Percentiles rank a stretch among this genome's conserved stretches.
Evolutionary conservation across 2,113 vertebrate genomes (phyloP).

Genomic region (Cervus canadensis): DNA sequence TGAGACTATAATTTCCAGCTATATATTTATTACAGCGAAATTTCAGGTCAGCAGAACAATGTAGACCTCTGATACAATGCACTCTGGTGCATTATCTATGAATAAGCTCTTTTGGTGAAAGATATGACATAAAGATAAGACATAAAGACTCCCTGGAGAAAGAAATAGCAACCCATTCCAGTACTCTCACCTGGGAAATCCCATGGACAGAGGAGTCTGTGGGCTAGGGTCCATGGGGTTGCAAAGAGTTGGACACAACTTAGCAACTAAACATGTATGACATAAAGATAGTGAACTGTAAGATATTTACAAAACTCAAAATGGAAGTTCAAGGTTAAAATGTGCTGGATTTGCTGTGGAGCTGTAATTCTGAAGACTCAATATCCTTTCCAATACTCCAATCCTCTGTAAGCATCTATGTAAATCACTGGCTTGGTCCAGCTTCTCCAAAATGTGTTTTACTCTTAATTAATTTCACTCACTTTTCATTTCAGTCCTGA

Average conservation of each 20-base stretch:
- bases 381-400: background rate
- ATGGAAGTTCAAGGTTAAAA: background rate
- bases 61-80: background rate
- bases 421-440: background rate
- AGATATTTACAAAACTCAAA: background rate
- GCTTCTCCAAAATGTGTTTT: background rate
- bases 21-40: background rate
- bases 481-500: background rate
- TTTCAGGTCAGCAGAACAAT: background rate
- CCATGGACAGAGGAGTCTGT: background rate
- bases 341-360: background rate
- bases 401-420: background rate
- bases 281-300: background rate
- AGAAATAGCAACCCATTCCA: background rate
- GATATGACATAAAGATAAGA: background rate
- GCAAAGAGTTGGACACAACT: background rate
- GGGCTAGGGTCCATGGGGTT: background rate
- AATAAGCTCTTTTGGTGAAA: conserved; percentile 15
- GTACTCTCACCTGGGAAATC: background rate
- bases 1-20: background rate
- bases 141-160: background rate
- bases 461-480: background rate
- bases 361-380: background rate
- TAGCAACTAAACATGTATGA: background rate
- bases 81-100: background rate